phyloP scores from a whole-genome alignment of 2,113 vertebrate species.

The Gobiocypris rarus region DNA sequence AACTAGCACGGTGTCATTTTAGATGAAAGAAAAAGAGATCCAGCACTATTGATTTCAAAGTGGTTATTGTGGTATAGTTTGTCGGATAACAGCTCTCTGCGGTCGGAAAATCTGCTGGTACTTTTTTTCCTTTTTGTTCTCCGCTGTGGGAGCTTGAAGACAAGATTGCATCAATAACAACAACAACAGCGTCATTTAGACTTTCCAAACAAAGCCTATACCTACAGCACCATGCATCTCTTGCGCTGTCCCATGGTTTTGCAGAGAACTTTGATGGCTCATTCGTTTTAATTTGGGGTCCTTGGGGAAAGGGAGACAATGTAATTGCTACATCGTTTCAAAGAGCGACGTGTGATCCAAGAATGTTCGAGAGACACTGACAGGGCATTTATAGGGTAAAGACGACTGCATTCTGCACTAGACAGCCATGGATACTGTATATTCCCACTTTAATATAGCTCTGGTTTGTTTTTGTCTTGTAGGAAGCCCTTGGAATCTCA shows the following conservation, averaged over 20 bases:
- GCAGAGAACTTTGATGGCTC: constrained; percentile 31
- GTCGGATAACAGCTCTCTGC: constrained; percentile 24
- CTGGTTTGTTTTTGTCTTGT: constrained; percentile 1
- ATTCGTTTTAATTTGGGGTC: constrained; percentile 44
- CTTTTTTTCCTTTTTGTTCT: constrained; percentile 27
- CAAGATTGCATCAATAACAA: constrained; percentile 45
- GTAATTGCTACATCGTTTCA: constrained; percentile 35
- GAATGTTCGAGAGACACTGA: not conserved
- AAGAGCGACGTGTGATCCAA: constrained; percentile 20
- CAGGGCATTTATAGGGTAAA: constrained; percentile 4
- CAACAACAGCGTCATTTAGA: constrained; percentile 9
- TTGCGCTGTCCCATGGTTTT: not conserved
- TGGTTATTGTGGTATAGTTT: constrained; percentile 7
- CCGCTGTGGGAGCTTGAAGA: constrained; percentile 31
- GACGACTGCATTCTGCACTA: constrained; percentile 18
- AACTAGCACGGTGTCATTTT: constrained; percentile 11
- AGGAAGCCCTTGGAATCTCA: constrained; percentile 5
- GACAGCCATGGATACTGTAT: constrained; percentile 13
- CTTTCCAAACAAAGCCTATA: constrained; percentile 17
- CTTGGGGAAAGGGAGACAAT: constrained; percentile 41
- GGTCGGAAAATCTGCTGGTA: not conserved
- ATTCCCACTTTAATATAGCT: constrained; percentile 35
- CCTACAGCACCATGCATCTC: not conserved
- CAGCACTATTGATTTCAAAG: constrained; percentile 22
- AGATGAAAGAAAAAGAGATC: not conserved